A percentile compares a stretch with the other conserved stretches of the same genome.
Evolutionary conservation across 2,888 invertebrate species (phyloP).

Genomic region (Apodemia hepburni): DNA sequence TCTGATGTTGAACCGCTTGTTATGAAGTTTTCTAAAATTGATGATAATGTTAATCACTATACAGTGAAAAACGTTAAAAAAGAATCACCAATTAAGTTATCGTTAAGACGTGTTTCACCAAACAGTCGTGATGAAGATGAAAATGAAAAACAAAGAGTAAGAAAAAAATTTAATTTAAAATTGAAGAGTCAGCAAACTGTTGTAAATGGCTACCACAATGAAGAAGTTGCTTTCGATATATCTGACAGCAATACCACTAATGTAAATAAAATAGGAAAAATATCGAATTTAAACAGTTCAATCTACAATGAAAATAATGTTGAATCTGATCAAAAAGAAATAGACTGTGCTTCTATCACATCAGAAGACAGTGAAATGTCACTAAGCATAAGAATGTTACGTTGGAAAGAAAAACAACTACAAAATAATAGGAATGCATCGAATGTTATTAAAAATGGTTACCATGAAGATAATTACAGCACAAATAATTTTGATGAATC

Average conservation of each 20-base stretch:
- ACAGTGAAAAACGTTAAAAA: slow-evolving; percentile 2
- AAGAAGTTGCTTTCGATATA: not conserved
- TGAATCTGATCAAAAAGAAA: not conserved
- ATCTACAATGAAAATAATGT: not conserved
- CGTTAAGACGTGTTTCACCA: not conserved
- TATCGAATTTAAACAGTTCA: too few species aligned
- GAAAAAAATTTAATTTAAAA: not conserved
- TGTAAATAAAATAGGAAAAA: not conserved
- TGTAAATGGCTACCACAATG: not conserved
- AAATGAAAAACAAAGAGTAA: not conserved
- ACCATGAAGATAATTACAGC: not conserved
- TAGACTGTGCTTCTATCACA: not conserved
- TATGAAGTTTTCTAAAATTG: slow-evolving; percentile 6
- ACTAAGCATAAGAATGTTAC: not conserved
- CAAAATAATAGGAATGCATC: not conserved
- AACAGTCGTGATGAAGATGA: not conserved
- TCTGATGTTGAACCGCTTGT: slow-evolving; percentile 7
- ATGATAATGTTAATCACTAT: slow-evolving; percentile 9
- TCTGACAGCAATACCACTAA: not conserved
- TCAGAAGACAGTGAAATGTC: not conserved
- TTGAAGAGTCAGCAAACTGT: not conserved
- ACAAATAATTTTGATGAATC: not conserved
- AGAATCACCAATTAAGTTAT: slow-evolving; percentile 5
- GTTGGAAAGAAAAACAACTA: not conserved
- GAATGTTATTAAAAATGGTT: not conserved